phyloP scores from a whole-genome alignment of 2,113 vertebrate genomes.

The Myotis brandtii region DNA sequence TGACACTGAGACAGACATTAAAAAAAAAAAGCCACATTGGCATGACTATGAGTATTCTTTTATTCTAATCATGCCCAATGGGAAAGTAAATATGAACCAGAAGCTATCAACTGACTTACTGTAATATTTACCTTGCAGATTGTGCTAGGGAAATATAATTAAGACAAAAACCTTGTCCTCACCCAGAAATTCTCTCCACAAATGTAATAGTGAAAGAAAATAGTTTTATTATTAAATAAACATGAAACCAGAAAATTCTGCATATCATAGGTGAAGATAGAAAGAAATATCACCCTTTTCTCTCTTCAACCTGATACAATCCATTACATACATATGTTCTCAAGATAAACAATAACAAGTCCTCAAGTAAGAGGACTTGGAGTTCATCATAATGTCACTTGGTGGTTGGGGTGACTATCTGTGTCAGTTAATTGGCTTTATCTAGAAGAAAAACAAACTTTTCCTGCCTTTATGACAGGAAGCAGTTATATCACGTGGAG shows the following conservation, averaged over 20 bases:
- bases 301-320: not conserved
- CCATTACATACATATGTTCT: not conserved
- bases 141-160: not conserved
- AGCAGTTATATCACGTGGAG: not conserved
- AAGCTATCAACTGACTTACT: not conserved
- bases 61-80: not conserved
- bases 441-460: not conserved
- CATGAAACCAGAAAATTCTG: not conserved
- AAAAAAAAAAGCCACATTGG: not conserved
- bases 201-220: not conserved
- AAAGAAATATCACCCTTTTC: not conserved
- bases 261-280: not conserved
- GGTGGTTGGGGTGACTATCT: not conserved
- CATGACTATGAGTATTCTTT: not conserved
- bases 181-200: not conserved
- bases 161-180: conserved; percentile 4
- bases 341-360: not conserved
- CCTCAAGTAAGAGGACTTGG: not conserved
- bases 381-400: not conserved
- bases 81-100: not conserved
- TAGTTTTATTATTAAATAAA: not conserved
- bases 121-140: not conserved
- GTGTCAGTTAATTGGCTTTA: not conserved
- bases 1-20: not conserved
- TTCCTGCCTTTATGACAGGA: not conserved